A percentile compares a stretch with the other conserved stretches of the same genome.
phyloP scores from a whole-genome alignment of 1,140 invertebrate genomes.

The Carposina sasakii region DNA sequence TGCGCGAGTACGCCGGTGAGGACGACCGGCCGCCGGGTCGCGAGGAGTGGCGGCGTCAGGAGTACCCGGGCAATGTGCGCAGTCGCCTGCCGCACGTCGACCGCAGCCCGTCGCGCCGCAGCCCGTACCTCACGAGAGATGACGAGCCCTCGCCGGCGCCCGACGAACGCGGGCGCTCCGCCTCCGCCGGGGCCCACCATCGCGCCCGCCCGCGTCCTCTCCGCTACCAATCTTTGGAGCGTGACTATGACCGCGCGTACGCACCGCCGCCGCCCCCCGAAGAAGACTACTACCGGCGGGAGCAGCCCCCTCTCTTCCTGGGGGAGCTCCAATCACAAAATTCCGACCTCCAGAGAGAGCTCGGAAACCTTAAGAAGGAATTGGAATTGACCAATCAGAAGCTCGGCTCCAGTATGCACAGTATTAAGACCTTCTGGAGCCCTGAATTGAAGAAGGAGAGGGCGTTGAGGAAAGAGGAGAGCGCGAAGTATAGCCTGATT shows the following conservation, averaged over 20 bases:
- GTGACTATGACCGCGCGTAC: conserved; percentile 63
- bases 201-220: conserved; percentile 50
- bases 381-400: conserved; percentile 98
- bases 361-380: conserved; percentile 96
- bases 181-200: conserved; percentile 65
- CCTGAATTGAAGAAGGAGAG: conserved; percentile 99
- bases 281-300: conserved; percentile 59
- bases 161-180: conserved; percentile 70
- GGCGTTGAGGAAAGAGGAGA: conserved; percentile 96
- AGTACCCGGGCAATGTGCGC: conserved; percentile 43
- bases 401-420: conserved; percentile 98
- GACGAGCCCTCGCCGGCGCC: conserved; percentile 83
- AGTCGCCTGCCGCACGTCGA: conserved; percentile 83
- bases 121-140: conserved; percentile 79
- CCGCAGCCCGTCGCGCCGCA: conserved; percentile 83
- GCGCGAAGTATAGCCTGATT: conserved; percentile 96
- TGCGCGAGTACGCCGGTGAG: conserved; percentile 62
- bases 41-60: conserved; percentile 64
- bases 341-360: conserved; percentile 94
- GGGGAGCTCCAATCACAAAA: conserved; percentile 96
- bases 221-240: conserved; percentile 60
- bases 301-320: conserved; percentile 77
- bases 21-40: conserved; percentile 64
- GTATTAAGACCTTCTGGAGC: conserved; percentile 99
- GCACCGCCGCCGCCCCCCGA: conserved; percentile 60